Base-by-base conservation (phyloP, 2,888 invertebrate genomes). In the Monopis laevigella region DNA sequence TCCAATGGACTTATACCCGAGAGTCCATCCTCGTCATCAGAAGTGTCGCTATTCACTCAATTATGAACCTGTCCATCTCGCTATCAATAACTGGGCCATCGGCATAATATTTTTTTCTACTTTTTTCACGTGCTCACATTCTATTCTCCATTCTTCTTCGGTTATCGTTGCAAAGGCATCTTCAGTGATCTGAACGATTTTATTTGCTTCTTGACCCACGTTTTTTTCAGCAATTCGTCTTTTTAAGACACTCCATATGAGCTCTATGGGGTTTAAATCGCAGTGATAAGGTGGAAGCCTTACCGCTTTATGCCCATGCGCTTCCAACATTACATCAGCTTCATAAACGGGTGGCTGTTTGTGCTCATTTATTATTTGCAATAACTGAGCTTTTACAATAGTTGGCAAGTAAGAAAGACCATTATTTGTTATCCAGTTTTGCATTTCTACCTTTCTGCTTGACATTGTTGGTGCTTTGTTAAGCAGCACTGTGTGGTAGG, bases 191-290 rank as follows among this genome's bases (percentile, higher is more conserved):
- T 8, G n/a, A 8, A 4, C 10, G 5, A 36, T 36, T 17, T 36
- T 16, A 16, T 16, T 44, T 24, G 47, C 30, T 40, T 42, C 43
- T 42, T 47, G 44, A 14, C 40, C 44, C 7, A 48, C 46, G 40
- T 50, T 49, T 43, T 46, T 49, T 19, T 46, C 50, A 10, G 51
- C 49, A 18, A 52, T 41, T 21, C 41, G 40, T 45, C 44, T 45
- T 18, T 48, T 52, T 32, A 47, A 29, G 40, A 49, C 29, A 24
- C 47, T 45, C 50, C 46, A 51, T 13, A 50, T 49, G 27, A 43
- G 35, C 40, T 50, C 45, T 11, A 49, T 49, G 16, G 48, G 42
- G 18, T 44, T 39, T 8, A 42, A 34, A 10, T 35, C 26, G 19
- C 46, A 50, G 26, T 48, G 48, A 29, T 48, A 47, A 40, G 47